Evolutionary conservation across 2,113 vertebrate species (phyloP).

Genomic region (Penelope pileata): DNA sequence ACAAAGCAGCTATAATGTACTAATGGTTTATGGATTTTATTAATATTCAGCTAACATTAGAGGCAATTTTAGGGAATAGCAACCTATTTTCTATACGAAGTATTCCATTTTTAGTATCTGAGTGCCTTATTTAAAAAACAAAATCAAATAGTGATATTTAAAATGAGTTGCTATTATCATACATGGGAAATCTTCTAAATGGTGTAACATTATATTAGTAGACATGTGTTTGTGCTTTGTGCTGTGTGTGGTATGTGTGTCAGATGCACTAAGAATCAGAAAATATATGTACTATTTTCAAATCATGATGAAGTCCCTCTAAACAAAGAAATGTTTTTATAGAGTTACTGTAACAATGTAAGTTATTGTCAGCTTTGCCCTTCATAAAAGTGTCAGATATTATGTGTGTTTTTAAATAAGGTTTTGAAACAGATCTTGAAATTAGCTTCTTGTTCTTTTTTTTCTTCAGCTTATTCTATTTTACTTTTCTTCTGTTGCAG

Average conservation of each 20-base stretch:
- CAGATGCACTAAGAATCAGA: slow-evolving; percentile 43
- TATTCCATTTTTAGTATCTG: slow-evolving; percentile 64
- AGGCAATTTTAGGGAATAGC: slow-evolving; percentile 73
- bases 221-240: background rate
- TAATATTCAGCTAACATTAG: slow-evolving; percentile 80
- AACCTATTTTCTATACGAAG: slow-evolving; percentile 76
- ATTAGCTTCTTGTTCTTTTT: background rate
- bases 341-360: background rate
- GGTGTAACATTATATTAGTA: background rate
- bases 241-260: background rate
- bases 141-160: slow-evolving; percentile 42
- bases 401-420: background rate
- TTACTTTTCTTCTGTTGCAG: slow-evolving; percentile 24
- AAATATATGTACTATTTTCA: slow-evolving; percentile 21
- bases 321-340: slow-evolving; percentile 61
- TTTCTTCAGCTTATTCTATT: background rate
- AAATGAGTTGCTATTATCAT: slow-evolving; percentile 43
- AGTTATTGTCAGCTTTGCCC: background rate
- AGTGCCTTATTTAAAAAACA: slow-evolving; percentile 72
- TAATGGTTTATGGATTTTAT: slow-evolving; percentile 85
- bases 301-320: background rate
- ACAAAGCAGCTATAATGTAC: slow-evolving; percentile 81
- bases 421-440: background rate
- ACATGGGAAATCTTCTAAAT: background rate
- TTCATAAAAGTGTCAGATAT: background rate